Evolutionary conservation across 2,797 vertebrate genomes (phyloP).

Genomic region (Rhinatrema bivittatum): DNA sequence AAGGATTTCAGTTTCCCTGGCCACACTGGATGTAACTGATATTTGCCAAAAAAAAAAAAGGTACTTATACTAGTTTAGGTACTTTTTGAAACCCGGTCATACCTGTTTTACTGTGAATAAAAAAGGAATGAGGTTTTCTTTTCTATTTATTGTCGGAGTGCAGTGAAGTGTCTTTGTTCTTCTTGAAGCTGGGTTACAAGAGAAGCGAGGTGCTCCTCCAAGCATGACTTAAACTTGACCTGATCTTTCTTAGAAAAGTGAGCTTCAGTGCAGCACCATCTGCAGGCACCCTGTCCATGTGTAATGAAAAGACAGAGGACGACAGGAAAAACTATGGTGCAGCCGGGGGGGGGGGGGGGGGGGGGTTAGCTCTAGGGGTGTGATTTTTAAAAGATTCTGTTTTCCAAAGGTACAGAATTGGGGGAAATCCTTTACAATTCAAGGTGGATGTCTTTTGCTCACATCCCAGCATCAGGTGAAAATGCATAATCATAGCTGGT

Average conservation of each 20-base stretch:
- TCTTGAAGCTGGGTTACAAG: conserved; percentile 14
- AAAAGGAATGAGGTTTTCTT: conserved; percentile 30
- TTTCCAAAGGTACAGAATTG: too few relatives aligned
- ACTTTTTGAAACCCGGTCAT: conserved; percentile 38
- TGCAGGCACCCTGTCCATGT: neutral
- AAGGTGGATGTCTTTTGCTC: too few relatives aligned
- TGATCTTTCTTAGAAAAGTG: conserved; percentile 33
- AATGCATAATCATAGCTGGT: too few relatives aligned
- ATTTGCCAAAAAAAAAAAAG: neutral
- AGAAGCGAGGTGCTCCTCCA: neutral
- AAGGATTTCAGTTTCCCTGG: conserved; percentile 2
- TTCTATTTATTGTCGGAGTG: conserved; percentile 10
- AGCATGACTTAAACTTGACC: conserved; percentile 20
- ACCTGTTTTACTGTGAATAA: conserved; percentile 53
- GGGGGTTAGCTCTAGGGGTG: too few relatives aligned
- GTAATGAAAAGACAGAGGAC: neutral
- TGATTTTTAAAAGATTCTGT: too few relatives aligned
- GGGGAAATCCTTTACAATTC: too few relatives aligned
- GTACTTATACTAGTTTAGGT: conserved; percentile 2
- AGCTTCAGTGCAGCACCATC: neutral
- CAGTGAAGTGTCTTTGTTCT: conserved; percentile 18
- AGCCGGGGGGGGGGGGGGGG: too few relatives aligned
- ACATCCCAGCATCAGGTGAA: too few relatives aligned
- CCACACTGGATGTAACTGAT: neutral
- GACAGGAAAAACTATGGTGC: too few relatives aligned